Evolutionary conservation across 1,140 invertebrate species (phyloP).

Genomic region (Berghia stephanieae): DNA sequence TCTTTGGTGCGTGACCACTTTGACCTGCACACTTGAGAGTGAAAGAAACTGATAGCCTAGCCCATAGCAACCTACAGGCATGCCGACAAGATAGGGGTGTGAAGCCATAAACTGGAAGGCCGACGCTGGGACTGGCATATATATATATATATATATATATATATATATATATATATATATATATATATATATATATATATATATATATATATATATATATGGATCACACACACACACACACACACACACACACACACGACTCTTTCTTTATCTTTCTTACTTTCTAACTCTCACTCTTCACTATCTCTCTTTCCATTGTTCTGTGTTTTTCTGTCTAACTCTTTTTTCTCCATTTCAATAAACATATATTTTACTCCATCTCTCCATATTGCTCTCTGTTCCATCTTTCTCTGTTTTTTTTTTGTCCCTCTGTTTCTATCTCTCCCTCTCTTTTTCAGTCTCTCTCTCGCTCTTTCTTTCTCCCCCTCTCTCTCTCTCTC

Average conservation of each 20-base stretch:
- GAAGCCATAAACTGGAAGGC: no score
- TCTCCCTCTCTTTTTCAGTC: constrained; percentile 8
- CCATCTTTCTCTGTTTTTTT: background rate
- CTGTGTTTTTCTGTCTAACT: background rate
- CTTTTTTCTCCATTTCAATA: background rate
- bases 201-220: background rate
- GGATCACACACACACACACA: background rate
- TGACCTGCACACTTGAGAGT: no score
- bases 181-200: background rate
- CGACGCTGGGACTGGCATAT: no score
- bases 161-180: background rate
- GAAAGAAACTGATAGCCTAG: no score
- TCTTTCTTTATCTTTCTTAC: background rate
- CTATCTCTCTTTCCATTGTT: background rate
- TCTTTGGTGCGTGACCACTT: no score
- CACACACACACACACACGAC: background rate
- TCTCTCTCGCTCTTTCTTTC: constrained; percentile 12
- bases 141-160: constrained; percentile 3
- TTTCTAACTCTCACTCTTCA: background rate
- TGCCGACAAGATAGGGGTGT: no score
- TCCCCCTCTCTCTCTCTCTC: constrained; percentile 5
- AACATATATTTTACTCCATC: background rate
- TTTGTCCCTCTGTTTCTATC: background rate
- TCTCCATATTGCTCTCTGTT: background rate
- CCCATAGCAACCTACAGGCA: no score